These are phyloP conservation scores for Exocentrus adspersus DNA, from an alignment of 2,888 invertebrate genomes.

Conservation along the genomic window DNA sequence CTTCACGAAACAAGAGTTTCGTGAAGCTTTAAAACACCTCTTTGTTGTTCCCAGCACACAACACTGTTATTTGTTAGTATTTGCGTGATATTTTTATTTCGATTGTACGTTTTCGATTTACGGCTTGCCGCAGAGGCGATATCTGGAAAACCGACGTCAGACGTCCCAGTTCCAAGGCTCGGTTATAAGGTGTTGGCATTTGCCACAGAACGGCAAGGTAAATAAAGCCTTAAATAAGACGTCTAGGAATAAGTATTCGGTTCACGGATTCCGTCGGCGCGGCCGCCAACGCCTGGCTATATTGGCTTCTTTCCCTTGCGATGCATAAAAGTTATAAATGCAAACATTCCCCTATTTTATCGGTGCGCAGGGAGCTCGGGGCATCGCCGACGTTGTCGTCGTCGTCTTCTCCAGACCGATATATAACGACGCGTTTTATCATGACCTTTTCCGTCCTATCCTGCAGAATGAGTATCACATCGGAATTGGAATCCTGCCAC, in stretches of 20 bases:
- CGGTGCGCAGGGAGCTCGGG: conserved; percentile 16
- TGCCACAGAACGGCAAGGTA: conserved; percentile 33
- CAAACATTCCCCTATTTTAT: conserved; percentile 41
- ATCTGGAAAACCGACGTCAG: neutral
- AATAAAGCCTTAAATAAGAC: conserved; percentile 49
- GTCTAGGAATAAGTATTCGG: conserved; percentile 49
- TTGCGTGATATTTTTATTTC: neutral
- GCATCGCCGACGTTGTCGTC: no score
- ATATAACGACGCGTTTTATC: conserved; percentile 8
- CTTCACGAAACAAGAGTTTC: no score
- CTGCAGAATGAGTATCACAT: no score
- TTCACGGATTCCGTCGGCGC: conserved; percentile 50
- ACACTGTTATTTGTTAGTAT: no score
- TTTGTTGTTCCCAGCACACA: no score
- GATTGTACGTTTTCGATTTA: neutral
- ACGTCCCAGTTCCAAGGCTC: neutral
- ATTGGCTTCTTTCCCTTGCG: conserved; percentile 47
- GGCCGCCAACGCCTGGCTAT: conserved; percentile 44
- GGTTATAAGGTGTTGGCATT: conserved; percentile 7
- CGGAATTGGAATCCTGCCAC: no score
- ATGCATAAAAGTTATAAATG: conserved; percentile 49
- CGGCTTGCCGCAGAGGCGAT: neutral
- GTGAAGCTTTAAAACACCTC: no score
- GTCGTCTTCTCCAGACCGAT: no score
- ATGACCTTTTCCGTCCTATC: no score